Percentiles rank a stretch among this genome's conserved stretches.
phyloP scores from a whole-genome alignment of 2,113 vertebrate species.

The Melanerpes formicivorus region DNA sequence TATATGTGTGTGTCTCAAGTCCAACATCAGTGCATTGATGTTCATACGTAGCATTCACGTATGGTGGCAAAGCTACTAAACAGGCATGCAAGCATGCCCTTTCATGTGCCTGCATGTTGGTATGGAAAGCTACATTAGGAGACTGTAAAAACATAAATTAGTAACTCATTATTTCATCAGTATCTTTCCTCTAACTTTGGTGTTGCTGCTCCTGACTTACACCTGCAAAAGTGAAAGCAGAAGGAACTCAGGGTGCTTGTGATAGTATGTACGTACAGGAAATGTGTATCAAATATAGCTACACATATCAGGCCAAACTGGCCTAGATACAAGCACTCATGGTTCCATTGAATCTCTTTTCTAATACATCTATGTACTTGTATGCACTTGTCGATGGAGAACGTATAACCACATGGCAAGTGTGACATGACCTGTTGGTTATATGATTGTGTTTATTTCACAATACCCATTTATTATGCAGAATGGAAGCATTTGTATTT shows the following conservation, averaged over 20 bases:
- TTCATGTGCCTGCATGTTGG: neutral
- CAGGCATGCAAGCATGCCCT: accelerated
- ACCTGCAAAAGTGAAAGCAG: conserved; percentile 66
- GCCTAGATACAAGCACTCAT: neutral
- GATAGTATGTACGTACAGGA: neutral
- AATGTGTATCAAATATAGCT: neutral
- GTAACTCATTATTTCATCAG: neutral
- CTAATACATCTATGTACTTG: neutral
- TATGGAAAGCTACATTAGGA: neutral
- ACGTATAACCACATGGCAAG: neutral
- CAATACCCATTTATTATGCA: neutral
- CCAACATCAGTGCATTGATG: accelerated
- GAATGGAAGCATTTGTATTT: neutral
- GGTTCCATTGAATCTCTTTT: neutral
- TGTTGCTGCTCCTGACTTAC: conserved; percentile 17
- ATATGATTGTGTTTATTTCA: neutral
- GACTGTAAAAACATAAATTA: neutral
- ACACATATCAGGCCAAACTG: neutral
- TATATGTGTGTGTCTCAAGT: accelerated
- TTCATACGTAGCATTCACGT: neutral
- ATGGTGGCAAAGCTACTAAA: neutral
- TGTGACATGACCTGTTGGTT: neutral
- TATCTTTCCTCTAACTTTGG: neutral
- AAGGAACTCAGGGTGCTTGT: neutral
- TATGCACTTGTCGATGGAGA: neutral